A percentile compares a stretch with the other conserved stretches of the same genome.
Evolutionary conservation across 2,113 vertebrate genomes (phyloP).

Genomic region (Psittacus erithacus): DNA sequence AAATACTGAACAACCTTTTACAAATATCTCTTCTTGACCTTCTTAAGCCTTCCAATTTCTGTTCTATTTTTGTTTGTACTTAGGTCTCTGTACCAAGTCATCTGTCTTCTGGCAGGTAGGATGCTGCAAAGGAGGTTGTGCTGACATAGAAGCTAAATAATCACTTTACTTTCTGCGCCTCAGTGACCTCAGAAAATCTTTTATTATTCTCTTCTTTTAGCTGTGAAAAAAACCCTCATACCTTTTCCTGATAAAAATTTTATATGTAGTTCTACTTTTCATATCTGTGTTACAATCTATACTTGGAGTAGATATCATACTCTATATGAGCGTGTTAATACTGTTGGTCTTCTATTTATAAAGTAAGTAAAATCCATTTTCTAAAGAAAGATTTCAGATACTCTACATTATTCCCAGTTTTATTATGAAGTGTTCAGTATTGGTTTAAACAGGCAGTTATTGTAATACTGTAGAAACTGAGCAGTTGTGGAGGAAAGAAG

Average conservation of each 20-base stretch:
- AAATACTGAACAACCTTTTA: neutral
- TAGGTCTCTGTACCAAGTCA: conserved; percentile 21
- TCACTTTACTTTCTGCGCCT: conserved; percentile 55
- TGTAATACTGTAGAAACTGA: neutral
- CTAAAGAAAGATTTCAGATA: neutral
- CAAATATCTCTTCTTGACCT: neutral
- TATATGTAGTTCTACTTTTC: neutral
- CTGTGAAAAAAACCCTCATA: neutral
- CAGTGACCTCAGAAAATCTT: conserved; percentile 55
- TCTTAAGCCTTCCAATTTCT: conserved; percentile 52
- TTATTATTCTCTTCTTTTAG: conserved; percentile 7
- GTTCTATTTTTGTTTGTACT: conserved; percentile 54
- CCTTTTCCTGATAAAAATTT: conserved; percentile 26
- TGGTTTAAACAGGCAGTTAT: neutral
- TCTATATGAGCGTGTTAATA: neutral
- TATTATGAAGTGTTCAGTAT: neutral
- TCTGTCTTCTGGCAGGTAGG: conserved; percentile 53
- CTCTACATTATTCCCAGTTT: neutral
- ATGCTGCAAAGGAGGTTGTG: conserved; percentile 38
- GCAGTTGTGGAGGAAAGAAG: neutral
- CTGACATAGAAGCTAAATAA: conserved; percentile 65
- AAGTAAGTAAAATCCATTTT: neutral
- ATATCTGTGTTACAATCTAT: neutral
- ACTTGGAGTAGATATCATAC: neutral
- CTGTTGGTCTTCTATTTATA: neutral